Evolutionary conservation across 37 sponge, comb jelly and placozoan genomes (phyloP).

Genomic region (Tethya wilhelma): DNA sequence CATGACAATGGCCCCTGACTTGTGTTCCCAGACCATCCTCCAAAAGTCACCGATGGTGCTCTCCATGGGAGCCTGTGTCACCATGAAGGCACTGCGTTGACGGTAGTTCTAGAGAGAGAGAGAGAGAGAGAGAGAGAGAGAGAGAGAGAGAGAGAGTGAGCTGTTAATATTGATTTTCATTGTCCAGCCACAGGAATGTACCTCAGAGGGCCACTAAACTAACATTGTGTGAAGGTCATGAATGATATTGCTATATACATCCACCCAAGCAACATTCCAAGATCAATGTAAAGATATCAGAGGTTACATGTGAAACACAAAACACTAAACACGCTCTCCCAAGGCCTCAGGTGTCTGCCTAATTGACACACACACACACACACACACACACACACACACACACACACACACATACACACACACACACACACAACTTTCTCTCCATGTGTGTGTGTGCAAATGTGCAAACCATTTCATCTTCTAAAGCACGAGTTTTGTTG

Average conservation of each 20-base stretch:
- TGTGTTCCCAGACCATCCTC: conserved; percentile 78
- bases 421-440: background rate
- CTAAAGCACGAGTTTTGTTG: too few species aligned
- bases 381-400: background rate
- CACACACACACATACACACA: conserved; percentile 7
- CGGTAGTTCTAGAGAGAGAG: conserved; percentile 65
- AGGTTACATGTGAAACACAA: too few species aligned
- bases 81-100: conserved; percentile 71
- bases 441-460: too few species aligned
- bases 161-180: background rate
- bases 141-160: background rate
- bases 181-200: background rate
- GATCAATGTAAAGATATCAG: too few species aligned
- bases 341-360: too few species aligned
- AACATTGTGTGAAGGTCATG: too few species aligned
- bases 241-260: background rate
- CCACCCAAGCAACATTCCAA: too few species aligned
- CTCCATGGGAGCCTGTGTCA: conserved; percentile 69
- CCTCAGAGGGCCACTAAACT: too few species aligned
- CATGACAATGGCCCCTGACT: conserved; percentile 69
- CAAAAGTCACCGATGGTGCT: conserved; percentile 73
- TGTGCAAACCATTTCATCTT: too few species aligned
- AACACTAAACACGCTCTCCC: too few species aligned
- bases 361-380: background rate
- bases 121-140: conserved; percentile 9